A percentile compares a stretch with the other conserved stretches of the same genome.
These are phyloP conservation scores for Danio choprae DNA, from an alignment of 2,797 vertebrate genomes.

Conservation along the genomic window DNA sequence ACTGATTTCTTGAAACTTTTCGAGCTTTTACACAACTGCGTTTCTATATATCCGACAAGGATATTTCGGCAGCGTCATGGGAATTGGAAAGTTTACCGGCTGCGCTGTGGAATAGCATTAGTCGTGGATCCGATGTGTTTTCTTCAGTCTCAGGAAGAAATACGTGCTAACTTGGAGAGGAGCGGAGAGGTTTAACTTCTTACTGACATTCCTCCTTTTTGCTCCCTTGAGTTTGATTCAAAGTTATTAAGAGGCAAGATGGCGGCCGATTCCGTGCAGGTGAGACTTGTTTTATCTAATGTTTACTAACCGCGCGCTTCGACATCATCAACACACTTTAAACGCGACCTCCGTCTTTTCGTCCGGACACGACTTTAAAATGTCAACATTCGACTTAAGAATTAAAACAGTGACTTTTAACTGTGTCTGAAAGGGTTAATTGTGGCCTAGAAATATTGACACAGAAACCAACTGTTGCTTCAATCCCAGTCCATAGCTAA, in stretches of 20 bases:
- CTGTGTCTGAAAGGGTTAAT: constrained; percentile 37
- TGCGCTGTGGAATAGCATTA: constrained; percentile 48
- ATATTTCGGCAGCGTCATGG: constrained; percentile 47
- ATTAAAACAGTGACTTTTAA: constrained; percentile 13
- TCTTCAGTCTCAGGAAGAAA: constrained; percentile 30
- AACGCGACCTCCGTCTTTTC: background rate
- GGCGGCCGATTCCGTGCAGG: constrained; percentile 72
- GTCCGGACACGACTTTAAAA: background rate
- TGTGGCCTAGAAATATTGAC: constrained; percentile 57
- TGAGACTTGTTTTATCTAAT: constrained; percentile 53
- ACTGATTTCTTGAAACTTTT: background rate
- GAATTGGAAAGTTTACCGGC: constrained; percentile 56
- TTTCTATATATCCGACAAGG: constrained; percentile 20
- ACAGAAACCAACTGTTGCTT: constrained; percentile 66
- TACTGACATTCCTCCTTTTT: constrained; percentile 52
- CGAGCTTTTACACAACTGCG: constrained; percentile 4
- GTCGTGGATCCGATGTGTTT: constrained; percentile 42
- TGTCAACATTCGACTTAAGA: background rate
- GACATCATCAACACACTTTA: background rate
- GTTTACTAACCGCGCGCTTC: background rate
- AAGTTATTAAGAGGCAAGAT: constrained; percentile 69
- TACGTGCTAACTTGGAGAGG: constrained; percentile 38
- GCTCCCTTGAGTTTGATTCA: constrained; percentile 64
- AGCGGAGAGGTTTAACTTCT: constrained; percentile 45
- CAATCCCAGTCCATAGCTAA: constrained; percentile 16